Evolutionary conservation across 1,140 invertebrate genomes (phyloP).

Genomic region (Goniozus legneri): DNA sequence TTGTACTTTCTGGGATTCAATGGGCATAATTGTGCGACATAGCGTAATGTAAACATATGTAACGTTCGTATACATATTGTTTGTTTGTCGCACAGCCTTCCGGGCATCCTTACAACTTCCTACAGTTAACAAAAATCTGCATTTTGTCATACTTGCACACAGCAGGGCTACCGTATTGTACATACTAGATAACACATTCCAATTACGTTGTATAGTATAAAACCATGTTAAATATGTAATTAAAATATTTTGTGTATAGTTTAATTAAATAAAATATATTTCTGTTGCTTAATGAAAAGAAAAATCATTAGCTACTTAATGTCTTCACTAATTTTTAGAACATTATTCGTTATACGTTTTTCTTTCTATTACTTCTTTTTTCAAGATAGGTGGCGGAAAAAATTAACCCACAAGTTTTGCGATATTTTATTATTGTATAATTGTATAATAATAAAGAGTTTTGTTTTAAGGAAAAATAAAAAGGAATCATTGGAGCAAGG

Average conservation of each 20-base stretch:
- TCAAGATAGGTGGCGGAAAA: constrained; percentile 42
- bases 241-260: constrained; percentile 54
- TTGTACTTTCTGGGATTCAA: constrained; percentile 46
- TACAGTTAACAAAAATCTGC: constrained; percentile 34
- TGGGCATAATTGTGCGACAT: constrained; percentile 50
- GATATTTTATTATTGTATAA: constrained; percentile 47
- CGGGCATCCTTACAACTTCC: constrained; percentile 42
- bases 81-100: constrained; percentile 30
- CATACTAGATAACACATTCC: constrained; percentile 55
- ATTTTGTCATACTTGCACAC: constrained; percentile 49
- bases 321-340: constrained; percentile 41
- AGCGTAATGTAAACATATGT: constrained; percentile 42
- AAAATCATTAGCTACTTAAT: constrained; percentile 50
- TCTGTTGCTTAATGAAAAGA: constrained; percentile 49
- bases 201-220: constrained; percentile 51
- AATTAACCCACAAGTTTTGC: constrained; percentile 37
- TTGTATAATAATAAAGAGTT: constrained; percentile 43
- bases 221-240: constrained; percentile 55
- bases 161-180: constrained; percentile 52
- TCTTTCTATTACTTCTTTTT: constrained; percentile 35
- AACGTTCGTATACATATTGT: constrained; percentile 18
- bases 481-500: constrained; percentile 51
- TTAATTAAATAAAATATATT: constrained; percentile 52
- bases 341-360: constrained; percentile 28
- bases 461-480: constrained; percentile 40